Conservation (phyloP, 2,113 vertebrate species). For the Tetrax tetrax region DNA sequence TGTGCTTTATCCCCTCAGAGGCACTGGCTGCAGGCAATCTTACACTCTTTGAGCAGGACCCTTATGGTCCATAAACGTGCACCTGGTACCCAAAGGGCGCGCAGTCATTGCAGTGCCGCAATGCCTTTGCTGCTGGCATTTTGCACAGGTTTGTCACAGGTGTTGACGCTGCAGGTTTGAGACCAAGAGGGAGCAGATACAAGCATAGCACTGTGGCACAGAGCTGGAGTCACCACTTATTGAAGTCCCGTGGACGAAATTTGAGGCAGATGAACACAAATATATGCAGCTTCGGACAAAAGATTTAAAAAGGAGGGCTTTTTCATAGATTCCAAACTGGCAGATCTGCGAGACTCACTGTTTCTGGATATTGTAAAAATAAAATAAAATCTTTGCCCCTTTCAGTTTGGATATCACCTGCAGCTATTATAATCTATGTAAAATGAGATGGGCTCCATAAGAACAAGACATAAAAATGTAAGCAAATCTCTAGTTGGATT, state of each 20-base stretch:
- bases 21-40: neutral
- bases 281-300: neutral
- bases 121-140: neutral
- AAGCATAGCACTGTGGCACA: neutral
- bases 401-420: neutral
- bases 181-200: neutral
- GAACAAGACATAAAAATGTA: neutral
- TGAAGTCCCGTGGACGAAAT: neutral
- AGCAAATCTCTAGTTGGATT: neutral
- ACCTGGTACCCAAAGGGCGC: neutral
- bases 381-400: neutral
- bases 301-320: neutral
- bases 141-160: neutral
- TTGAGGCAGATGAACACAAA: neutral
- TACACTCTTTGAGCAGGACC: rapidly evolving
- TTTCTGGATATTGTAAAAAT: neutral
- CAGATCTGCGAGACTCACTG: neutral
- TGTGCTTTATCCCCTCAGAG: neutral
- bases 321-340: neutral
- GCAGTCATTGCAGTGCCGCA: neutral
- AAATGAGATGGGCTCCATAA: neutral
- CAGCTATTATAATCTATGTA: neutral
- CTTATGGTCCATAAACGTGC: neutral
- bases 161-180: neutral
- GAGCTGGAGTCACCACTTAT: neutral